A percentile compares a stretch with the other conserved stretches of the same genome.
phyloP scores from a whole-genome alignment of 1,140 invertebrate species.

The Oryctes rhinoceros region DNA sequence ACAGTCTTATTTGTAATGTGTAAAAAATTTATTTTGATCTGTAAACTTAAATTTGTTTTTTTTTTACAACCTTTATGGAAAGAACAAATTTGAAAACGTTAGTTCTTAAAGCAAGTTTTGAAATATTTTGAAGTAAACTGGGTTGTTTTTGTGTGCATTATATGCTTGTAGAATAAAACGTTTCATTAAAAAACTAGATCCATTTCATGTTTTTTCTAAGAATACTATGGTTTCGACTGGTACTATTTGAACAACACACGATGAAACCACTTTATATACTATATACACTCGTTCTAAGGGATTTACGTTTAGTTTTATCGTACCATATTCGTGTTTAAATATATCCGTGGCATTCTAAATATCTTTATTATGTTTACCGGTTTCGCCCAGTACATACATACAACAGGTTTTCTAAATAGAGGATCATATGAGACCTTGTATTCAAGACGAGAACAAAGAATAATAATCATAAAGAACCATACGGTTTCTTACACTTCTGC shows the following conservation, averaged over 20 bases:
- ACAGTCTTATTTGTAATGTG: no score
- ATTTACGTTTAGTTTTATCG: slow-evolving; percentile 7
- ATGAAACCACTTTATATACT: not conserved
- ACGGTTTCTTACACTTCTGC: slow-evolving; percentile 5
- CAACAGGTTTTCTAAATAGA: slow-evolving; percentile 15
- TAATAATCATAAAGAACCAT: slow-evolving; percentile 15
- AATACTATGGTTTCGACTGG: not conserved
- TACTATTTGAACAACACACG: not conserved
- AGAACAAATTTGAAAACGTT: no score
- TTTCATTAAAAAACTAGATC: not conserved
- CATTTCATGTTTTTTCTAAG: not conserved
- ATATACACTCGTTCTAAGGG: not conserved
- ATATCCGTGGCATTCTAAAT: not conserved
- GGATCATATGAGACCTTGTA: not conserved
- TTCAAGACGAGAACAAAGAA: slow-evolving; percentile 9
- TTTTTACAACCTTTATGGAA: no score
- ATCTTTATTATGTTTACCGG: slow-evolving; percentile 16
- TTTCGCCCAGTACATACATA: slow-evolving; percentile 5
- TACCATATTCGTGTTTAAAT: slow-evolving; percentile 17
- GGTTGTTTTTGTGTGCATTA: no score
- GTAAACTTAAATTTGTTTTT: no score
- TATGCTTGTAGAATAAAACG: no score
- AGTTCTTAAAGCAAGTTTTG: no score
- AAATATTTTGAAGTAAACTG: no score
- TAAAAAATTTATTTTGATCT: no score